phyloP scores from a whole-genome alignment of 2,888 invertebrate species.

The Drosophila quasianomalipes region DNA sequence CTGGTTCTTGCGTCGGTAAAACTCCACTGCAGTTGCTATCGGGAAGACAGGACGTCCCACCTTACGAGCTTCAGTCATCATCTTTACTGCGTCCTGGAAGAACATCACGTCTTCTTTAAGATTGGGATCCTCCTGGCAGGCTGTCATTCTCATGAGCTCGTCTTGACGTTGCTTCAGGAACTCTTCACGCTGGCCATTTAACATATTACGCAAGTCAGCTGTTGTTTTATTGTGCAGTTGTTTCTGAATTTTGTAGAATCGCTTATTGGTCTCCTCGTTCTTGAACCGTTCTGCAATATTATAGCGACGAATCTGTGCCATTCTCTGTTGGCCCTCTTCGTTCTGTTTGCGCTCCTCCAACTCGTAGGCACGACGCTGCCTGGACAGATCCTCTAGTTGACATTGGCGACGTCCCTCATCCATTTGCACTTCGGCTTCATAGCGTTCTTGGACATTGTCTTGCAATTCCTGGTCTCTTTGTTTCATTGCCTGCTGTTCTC shows the following conservation, averaged over 20 bases:
- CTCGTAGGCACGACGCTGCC: constrained; percentile 57
- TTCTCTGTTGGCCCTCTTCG: constrained; percentile 8
- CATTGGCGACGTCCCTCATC: constrained; percentile 58
- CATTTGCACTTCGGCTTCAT: constrained; percentile 25
- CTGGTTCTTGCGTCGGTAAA: constrained; percentile 73
- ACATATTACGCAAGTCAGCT: constrained; percentile 14
- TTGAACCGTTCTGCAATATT: constrained; percentile 56
- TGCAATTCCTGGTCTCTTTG: constrained; percentile 1
- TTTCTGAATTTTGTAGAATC: constrained; percentile 11
- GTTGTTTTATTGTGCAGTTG: constrained; percentile 6
- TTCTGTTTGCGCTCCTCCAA: constrained; percentile 31
- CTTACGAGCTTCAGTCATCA: constrained; percentile 74
- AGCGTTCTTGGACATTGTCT: constrained; percentile 6
- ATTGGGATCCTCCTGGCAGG: constrained; percentile 43
- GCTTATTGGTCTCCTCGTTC: constrained; percentile 44
- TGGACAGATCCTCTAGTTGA: constrained; percentile 24
- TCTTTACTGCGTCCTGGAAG: constrained; percentile 76
- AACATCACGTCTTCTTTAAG: constrained; percentile 81
- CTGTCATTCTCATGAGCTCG: constrained; percentile 38
- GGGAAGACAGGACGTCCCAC: constrained; percentile 81
- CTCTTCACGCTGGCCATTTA: constrained; percentile 47
- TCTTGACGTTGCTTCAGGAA: constrained; percentile 22
- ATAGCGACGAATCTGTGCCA: constrained; percentile 45
- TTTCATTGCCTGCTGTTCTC: too few relatives aligned
- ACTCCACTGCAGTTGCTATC: constrained; percentile 74